Percentiles rank a stretch among this genome's conserved stretches.
Evolutionary conservation across 2,113 vertebrate species (phyloP).

Genomic region (Dromaius novaehollandiae): DNA sequence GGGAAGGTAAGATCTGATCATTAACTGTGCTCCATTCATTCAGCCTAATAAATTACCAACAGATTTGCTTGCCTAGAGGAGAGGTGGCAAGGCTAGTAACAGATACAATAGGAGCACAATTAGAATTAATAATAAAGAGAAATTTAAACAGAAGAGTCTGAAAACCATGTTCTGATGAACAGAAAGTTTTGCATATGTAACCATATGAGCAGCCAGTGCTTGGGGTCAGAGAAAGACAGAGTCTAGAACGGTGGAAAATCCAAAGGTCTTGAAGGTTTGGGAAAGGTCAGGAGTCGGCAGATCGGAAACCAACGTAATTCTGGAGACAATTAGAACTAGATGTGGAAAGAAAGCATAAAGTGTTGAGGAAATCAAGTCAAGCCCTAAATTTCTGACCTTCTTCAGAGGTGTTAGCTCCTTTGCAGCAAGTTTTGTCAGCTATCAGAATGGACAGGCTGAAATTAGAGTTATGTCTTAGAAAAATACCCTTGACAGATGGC

Average conservation of each 20-base stretch:
- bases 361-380: background rate
- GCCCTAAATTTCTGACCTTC: background rate
- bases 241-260: background rate
- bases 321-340: background rate
- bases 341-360: background rate
- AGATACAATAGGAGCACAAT: background rate
- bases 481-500: background rate
- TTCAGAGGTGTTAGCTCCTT: background rate
- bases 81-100: background rate
- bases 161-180: background rate
- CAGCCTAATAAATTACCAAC: background rate
- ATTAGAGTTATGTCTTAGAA: background rate
- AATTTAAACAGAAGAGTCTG: background rate
- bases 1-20: background rate
- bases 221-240: background rate
- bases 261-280: background rate
- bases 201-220: background rate
- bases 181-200: background rate
- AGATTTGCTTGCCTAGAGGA: background rate
- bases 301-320: background rate
- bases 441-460: background rate
- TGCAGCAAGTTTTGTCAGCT: background rate
- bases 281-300: background rate
- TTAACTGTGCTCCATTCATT: background rate
- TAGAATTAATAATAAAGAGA: background rate